Conservation (phyloP, 2,113 vertebrate species). For the Gorsachius goisagi region DNA sequence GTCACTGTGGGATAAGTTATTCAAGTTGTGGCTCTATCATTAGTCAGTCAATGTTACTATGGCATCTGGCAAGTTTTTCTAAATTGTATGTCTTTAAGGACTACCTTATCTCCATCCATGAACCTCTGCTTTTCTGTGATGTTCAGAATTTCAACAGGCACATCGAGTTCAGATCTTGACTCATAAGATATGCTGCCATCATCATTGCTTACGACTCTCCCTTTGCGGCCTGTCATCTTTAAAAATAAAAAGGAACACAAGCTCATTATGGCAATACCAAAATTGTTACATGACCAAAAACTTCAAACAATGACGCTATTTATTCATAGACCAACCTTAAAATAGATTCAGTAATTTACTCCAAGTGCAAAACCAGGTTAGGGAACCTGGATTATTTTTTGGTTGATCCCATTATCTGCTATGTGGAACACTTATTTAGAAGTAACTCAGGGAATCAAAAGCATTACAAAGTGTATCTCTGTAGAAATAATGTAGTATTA, state of each 20-base stretch:
- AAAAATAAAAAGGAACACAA: neutral
- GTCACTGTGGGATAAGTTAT: neutral
- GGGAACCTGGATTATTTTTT: neutral
- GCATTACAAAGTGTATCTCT: neutral
- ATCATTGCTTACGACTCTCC: slow-evolving; percentile 95
- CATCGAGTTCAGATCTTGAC: slow-evolving; percentile 93
- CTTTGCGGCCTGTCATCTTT: slow-evolving; percentile 97
- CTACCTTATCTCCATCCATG: slow-evolving; percentile 98
- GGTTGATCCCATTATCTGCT: neutral
- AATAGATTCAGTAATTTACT: neutral
- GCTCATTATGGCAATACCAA: neutral
- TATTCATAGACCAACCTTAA: neutral
- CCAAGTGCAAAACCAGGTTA: neutral
- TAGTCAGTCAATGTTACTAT: neutral
- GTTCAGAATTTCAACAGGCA: slow-evolving; percentile 96
- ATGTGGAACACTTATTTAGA: neutral
- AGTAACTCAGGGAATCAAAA: neutral
- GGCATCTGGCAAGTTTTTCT: neutral
- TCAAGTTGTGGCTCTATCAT: too few relatives aligned
- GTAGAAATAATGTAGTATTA: neutral
- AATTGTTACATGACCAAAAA: neutral
- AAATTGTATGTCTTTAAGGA: neutral
- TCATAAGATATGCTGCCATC: slow-evolving; percentile 97
- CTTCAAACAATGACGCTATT: neutral
- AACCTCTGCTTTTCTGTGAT: slow-evolving; percentile 98